A percentile compares a stretch with the other conserved stretches of the same genome.
These are phyloP conservation scores for Phylloscopus trochilus DNA, from an alignment of 2,113 vertebrate genomes.

Conservation along the genomic window DNA sequence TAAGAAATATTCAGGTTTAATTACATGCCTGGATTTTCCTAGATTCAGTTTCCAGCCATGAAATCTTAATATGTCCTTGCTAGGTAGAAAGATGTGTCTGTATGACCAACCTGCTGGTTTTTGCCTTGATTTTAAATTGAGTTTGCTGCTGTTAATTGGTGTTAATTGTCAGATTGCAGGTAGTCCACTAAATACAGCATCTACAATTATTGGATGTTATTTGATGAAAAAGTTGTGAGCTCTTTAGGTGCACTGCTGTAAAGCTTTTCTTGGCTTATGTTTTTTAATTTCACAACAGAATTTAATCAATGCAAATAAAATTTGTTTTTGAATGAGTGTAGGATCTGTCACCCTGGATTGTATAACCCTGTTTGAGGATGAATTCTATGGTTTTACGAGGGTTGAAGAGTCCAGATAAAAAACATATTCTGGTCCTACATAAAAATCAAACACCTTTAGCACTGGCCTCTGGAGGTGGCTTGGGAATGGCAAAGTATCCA, in stretches of 20 bases:
- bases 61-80: neutral
- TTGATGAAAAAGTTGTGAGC: neutral
- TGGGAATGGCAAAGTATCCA: neutral
- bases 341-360: neutral
- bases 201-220: neutral
- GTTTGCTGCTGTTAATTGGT: neutral
- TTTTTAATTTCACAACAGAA: neutral
- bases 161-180: neutral
- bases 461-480: neutral
- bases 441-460: neutral
- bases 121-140: neutral
- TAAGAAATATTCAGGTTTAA: neutral
- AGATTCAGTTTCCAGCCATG: neutral
- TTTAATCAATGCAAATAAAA: neutral
- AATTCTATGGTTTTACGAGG: neutral
- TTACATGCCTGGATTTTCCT: neutral
- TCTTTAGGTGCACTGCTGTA: neutral
- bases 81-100: neutral
- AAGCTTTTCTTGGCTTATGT: neutral
- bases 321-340: neutral
- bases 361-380: neutral
- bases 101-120: neutral
- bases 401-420: neutral
- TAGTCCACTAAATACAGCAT: neutral
- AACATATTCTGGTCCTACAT: neutral